Evolutionary conservation across 2,797 vertebrate species (phyloP), one percentile per base, ranked within the genome.

Genomic region (Brachyalestes nurse): DNA sequence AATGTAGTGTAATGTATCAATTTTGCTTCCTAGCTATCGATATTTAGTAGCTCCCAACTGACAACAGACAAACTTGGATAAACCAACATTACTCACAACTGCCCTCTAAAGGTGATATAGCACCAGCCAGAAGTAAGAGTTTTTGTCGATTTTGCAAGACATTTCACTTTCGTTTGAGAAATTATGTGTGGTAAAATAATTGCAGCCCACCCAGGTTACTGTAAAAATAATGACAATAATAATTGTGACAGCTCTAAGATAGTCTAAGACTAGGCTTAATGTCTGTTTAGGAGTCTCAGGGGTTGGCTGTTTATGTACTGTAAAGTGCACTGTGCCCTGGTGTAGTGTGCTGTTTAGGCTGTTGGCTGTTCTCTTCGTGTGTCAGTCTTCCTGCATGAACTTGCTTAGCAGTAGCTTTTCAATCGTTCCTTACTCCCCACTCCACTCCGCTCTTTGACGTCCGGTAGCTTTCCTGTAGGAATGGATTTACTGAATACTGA

Each of bases 341-440:
- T 88, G 76, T 85, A 79, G 73, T 85, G 74, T 55, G 74, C 79
- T 78, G 40, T 78, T 9, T 51, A 62, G 21, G 60, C 57, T 78
- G 42, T 21, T 66, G 77, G 55, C 64, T 72, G 74, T 42, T 61
- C 23, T 23, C 67, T 76, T 49, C 16, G 23, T 66, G 70, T 60
- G 19, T 38, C 49, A 38, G 34, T 40, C 34, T 53, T 82, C 49
- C 64, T 58, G 78, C 78, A 83, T 77, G 53, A 61, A 49, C 70
- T 72, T 72, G 75, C 49, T 49, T 70, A 61, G 72, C 70, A 67
- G 61, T 57, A 38, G 70, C 65, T 69, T n/a, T 40, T 45, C 38
- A 25, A 53, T 25, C 19, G 12, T 66, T 38, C 45, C 38, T 67
- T 4, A 19, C 49, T 62, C 40, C 28, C 57, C 38, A 72, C 34